These are phyloP conservation scores for Argyresthia goedartella DNA, from an alignment of 2,888 invertebrate species.

Conservation along the genomic window DNA sequence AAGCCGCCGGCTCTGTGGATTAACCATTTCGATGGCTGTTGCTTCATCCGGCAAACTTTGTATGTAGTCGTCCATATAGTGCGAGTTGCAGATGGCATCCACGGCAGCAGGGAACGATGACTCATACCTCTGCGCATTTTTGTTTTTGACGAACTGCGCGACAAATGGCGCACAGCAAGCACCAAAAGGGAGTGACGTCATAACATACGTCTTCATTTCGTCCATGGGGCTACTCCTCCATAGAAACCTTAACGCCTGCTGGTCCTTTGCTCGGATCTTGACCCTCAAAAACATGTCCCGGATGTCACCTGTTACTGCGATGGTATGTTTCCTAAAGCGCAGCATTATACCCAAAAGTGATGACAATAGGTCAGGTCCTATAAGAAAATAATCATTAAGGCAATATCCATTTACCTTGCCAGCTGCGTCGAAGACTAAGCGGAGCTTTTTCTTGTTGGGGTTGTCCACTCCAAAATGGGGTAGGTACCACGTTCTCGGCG, in stretches of 20 bases:
- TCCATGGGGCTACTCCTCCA: constrained; percentile 12
- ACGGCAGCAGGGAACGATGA: constrained; percentile 2
- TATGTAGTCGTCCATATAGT: constrained; percentile 4
- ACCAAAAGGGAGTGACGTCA: constrained; percentile 10
- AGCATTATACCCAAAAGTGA: constrained; percentile 1
- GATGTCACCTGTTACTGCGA: constrained; percentile 12
- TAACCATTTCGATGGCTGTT: background rate
- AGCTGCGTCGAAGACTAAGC: background rate
- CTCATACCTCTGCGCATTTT: constrained; percentile 10
- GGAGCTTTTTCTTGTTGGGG: too few relatives aligned
- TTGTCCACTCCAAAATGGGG: constrained; percentile 1
- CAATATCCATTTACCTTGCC: background rate
- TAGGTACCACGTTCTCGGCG: background rate
- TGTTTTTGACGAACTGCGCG: constrained; percentile 14
- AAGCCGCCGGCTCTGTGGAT: constrained; percentile 8
- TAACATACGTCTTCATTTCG: constrained; percentile 3
- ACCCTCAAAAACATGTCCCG: constrained; percentile 20
- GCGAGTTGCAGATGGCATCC: background rate
- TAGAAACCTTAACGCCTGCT: constrained; percentile 22
- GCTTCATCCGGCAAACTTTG: constrained; percentile 1
- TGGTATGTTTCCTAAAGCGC: constrained; percentile 3
- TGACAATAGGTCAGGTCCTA: background rate
- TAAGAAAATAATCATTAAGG: background rate
- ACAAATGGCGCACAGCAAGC: constrained; percentile 12
- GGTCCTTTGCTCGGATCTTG: constrained; percentile 19